Conservation (phyloP, 2,888 invertebrate genomes). For the Lomographa bimaculata region DNA sequence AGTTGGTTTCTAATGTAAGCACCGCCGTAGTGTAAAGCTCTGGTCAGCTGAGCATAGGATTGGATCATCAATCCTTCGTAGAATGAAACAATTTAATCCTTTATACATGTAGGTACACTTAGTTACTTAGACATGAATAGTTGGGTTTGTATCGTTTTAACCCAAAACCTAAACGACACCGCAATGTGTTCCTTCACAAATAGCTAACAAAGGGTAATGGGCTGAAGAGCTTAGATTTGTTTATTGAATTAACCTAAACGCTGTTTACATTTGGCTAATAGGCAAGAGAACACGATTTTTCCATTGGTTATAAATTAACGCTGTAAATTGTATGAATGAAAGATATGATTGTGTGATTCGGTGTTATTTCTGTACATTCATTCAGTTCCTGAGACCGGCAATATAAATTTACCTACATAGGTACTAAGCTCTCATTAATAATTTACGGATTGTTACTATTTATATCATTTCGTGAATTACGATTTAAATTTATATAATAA, state of each 20-base stretch:
- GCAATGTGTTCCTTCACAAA: conserved; percentile 11
- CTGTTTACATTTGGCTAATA: conserved; percentile 30
- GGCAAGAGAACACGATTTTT: conserved; percentile 20
- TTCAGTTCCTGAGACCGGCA: conserved; percentile 7
- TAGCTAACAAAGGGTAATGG: conserved; percentile 34
- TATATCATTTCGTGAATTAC: conserved; percentile 10
- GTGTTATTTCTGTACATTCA: conserved; percentile 6
- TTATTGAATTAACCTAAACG: conserved; percentile 37
- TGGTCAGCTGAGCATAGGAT: too few relatives aligned
- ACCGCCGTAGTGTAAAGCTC: too few relatives aligned
- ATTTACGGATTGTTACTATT: too few relatives aligned
- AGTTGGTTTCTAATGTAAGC: too few relatives aligned
- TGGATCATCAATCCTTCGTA: too few relatives aligned
- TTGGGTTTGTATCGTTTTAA: conserved; percentile 8
- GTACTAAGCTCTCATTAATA: too few relatives aligned
- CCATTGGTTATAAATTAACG: conserved; percentile 19
- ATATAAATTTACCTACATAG: too few relatives aligned
- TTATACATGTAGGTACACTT: too few relatives aligned
- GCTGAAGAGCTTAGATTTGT: conserved; percentile 23
- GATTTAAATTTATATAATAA: conserved; percentile 9
- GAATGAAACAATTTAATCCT: too few relatives aligned
- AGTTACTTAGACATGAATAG: too few relatives aligned
- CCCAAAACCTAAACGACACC: conserved; percentile 8
- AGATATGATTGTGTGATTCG: conserved; percentile 10
- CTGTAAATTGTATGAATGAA: too few relatives aligned